Conservation (phyloP, 1,140 invertebrate species). For the Nasonia giraulti region DNA sequence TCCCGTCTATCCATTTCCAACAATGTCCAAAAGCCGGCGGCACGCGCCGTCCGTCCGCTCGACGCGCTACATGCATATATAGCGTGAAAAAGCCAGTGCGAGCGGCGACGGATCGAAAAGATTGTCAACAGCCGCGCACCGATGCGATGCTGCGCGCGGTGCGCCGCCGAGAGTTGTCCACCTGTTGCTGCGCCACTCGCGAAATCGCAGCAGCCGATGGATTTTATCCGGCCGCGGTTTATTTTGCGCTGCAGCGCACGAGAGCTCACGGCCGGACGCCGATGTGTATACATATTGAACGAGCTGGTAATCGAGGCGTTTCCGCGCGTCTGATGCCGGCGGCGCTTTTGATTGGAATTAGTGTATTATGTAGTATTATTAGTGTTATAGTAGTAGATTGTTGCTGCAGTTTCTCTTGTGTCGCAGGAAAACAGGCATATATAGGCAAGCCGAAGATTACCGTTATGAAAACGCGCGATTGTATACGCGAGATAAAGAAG, state of each 20-base stretch:
- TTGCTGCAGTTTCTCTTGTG: too few relatives aligned
- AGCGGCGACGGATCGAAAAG: constrained; percentile 19
- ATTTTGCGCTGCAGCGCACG: constrained; percentile 14
- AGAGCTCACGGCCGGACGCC: background rate
- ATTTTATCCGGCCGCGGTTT: constrained; percentile 2
- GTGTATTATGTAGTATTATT: too few relatives aligned
- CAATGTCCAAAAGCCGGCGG: constrained; percentile 31
- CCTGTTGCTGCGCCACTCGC: constrained; percentile 46
- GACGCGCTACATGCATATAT: too few relatives aligned
- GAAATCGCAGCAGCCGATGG: constrained; percentile 40
- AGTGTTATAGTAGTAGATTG: too few relatives aligned
- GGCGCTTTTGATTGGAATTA: background rate
- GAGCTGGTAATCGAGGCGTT: background rate
- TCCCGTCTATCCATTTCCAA: constrained; percentile 38
- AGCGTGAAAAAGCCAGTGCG: constrained; percentile 1
- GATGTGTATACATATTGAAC: background rate
- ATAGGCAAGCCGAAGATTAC: too few relatives aligned
- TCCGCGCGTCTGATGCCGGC: too few relatives aligned
- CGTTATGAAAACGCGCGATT: background rate
- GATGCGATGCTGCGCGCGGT: constrained; percentile 12
- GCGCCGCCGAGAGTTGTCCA: constrained; percentile 15
- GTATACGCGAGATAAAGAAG: constrained; percentile 21
- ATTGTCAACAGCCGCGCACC: constrained; percentile 45
- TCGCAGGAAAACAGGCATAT: too few relatives aligned
- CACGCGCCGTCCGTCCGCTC: constrained; percentile 10